Conservation (phyloP, 1,140 invertebrate species). For the Cotesia vestalis region DNA sequence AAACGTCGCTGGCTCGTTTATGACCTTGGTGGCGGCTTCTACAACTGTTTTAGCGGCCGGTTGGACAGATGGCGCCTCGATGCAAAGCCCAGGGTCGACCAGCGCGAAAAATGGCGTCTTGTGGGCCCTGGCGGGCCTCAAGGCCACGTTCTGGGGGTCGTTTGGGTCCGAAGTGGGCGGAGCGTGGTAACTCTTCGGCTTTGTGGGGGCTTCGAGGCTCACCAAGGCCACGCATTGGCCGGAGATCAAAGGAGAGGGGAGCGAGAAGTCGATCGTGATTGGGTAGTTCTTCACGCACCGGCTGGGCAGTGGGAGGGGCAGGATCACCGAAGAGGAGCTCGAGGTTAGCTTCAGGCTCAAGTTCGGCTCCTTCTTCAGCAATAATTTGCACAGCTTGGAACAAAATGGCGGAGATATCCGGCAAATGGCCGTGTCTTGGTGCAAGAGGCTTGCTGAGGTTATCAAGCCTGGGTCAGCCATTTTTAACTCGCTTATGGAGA, state of each 20-base stretch:
- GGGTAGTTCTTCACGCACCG: slow-evolving; percentile 49
- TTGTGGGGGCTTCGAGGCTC: background rate
- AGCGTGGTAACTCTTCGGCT: slow-evolving; percentile 35
- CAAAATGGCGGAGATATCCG: slow-evolving; percentile 55
- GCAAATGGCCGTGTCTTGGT: slow-evolving; percentile 53
- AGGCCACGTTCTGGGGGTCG: slow-evolving; percentile 53
- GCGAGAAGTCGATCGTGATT: slow-evolving; percentile 58
- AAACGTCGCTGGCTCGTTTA: slow-evolving; percentile 54
- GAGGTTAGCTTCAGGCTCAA: too few relatives aligned
- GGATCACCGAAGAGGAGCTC: background rate
- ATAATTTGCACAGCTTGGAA: slow-evolving; percentile 56
- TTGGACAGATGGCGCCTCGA: too few relatives aligned
- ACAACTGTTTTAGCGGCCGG: background rate
- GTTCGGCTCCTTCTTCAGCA: slow-evolving; percentile 45
- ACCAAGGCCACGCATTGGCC: background rate
- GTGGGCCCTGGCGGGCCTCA: slow-evolving; percentile 5
- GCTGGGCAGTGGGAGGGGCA: slow-evolving; percentile 58
- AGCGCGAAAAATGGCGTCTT: too few relatives aligned
- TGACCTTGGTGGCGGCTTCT: slow-evolving; percentile 48
- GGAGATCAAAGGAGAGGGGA: slow-evolving; percentile 30
- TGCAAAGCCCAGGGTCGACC: too few relatives aligned
- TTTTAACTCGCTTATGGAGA: slow-evolving; percentile 54
- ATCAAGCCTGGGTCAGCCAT: slow-evolving; percentile 44
- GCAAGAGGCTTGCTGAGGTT: slow-evolving; percentile 49
- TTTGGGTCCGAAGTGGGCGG: slow-evolving; percentile 55